Percentiles rank a stretch among this genome's conserved stretches.
These are phyloP conservation scores for Drosophila melanogaster DNA, from an alignment of 1,140 invertebrate species.

Conservation along the genomic window DNA sequence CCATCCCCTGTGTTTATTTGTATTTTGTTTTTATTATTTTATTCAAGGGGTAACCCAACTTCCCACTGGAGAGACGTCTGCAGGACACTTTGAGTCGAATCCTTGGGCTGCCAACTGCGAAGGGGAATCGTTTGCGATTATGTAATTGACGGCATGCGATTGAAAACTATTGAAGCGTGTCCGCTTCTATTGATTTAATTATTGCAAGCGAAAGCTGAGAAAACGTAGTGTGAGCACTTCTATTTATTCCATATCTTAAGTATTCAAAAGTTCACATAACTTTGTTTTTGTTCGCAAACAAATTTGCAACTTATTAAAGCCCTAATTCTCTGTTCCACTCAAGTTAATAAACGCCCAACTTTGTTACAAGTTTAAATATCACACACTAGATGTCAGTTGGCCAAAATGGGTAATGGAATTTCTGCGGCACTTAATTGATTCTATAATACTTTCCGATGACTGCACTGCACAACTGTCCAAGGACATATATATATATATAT, in stretches of 20 bases:
- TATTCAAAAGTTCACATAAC: neutral
- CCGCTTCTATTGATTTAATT: constrained; percentile 15
- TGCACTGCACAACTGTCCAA: constrained; percentile 19
- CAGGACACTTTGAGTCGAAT: constrained; percentile 32
- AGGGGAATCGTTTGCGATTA: constrained; percentile 35
- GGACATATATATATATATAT: constrained; percentile 22
- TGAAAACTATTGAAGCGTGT: constrained; percentile 34
- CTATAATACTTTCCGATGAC: constrained; percentile 50
- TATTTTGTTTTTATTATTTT: constrained; percentile 9
- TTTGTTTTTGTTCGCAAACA: too few species aligned
- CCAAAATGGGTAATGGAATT: constrained; percentile 1
- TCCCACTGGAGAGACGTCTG: neutral
- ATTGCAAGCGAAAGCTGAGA: neutral
- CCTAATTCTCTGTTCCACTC: neutral
- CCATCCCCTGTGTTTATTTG: neutral
- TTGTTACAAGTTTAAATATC: constrained; percentile 10
- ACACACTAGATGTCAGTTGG: neutral
- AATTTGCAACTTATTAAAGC: neutral
- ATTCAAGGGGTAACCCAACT: constrained; percentile 4
- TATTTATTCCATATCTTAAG: neutral
- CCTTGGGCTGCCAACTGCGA: neutral
- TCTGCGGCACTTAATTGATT: constrained; percentile 57
- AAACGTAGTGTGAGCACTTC: neutral
- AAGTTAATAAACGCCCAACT: neutral
- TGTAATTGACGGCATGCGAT: constrained; percentile 40